Evolutionary conservation across 2,888 invertebrate species (phyloP).

Genomic region (Agrotis segetum): DNA sequence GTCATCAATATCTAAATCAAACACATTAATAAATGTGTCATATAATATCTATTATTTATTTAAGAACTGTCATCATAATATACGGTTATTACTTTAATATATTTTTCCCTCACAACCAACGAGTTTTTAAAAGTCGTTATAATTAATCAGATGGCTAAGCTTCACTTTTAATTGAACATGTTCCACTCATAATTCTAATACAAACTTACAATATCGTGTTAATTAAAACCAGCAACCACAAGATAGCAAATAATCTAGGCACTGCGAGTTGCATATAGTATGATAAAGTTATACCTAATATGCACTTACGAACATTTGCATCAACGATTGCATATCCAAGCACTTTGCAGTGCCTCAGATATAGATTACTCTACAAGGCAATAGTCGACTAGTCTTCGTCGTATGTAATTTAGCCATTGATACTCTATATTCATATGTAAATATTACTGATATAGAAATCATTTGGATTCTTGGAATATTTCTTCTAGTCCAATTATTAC

Average conservation of each 20-base stretch:
- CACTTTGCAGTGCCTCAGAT: conserved; percentile 36
- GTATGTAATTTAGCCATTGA: conserved; percentile 15
- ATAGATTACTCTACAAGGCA: conserved; percentile 49
- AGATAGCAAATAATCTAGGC: conserved; percentile 40
- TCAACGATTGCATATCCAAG: conserved; percentile 51
- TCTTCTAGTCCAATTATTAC: background rate
- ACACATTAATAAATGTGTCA: conserved; percentile 13
- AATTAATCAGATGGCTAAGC: conserved; percentile 59
- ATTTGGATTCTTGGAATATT: background rate
- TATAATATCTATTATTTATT: conserved; percentile 20
- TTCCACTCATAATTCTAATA: conserved; percentile 39
- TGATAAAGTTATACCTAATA: conserved; percentile 57
- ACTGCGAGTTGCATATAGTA: conserved; percentile 23
- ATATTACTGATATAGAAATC: conserved; percentile 7
- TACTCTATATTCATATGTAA: background rate
- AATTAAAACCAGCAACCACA: conserved; percentile 54
- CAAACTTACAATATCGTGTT: conserved; percentile 45
- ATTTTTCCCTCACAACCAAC: conserved; percentile 35
- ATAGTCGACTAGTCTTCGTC: conserved; percentile 27
- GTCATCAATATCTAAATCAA: conserved; percentile 31
- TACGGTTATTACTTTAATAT: conserved; percentile 61
- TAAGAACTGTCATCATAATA: conserved; percentile 58
- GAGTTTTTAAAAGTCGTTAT: conserved; percentile 57
- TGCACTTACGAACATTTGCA: conserved; percentile 53
- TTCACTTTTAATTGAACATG: conserved; percentile 49